Base-by-base conservation (phyloP, 2,113 vertebrate genomes). In the Pithys albifrons region DNA sequence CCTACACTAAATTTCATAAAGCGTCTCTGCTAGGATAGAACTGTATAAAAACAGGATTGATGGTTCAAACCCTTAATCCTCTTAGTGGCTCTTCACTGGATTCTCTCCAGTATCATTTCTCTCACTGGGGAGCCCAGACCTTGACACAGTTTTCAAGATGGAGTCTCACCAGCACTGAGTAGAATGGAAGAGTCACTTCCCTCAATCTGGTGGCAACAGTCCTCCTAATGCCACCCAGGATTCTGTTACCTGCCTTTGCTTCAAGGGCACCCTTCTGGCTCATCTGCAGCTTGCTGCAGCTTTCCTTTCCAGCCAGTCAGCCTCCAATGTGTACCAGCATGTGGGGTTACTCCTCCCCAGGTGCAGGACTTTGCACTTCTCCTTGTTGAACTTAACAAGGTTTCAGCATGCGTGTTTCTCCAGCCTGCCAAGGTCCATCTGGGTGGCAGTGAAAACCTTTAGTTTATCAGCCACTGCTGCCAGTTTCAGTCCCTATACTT, bases 141-240 rank as follows among this genome's bases (percentile, higher is more conserved):
- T 41, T 41, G 28, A 19, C 27, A 23, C 24, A 29, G 14, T 29
- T 16, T 55, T 79, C 7, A 33, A 64, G 48, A 20, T 12, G 31
- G 3, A 18, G 5, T 18, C 22, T 88, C 12, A 55, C 7, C 33
- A 43, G 79, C 4, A 1, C 71, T 28, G 52, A 55, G 54, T 12
- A 12, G 61, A 35, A 43, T 3, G 15, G 37, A 31, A 80, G 31
- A 10, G 14, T 51, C 39, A 8, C 8, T 33, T 91, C 25, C 5
- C 13, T 58, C 33, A 58, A 0, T 7, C 20, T 67, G 24, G 7
- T 71, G 54, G 37, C 22, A 74, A 0, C 9, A 11, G 9, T 25
- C 2, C 10, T 70, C 22, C 35, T 25, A 6, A 27, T n/a, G 45
- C 3, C 23, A 10, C 17, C 9, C 23, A 4, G 33, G 49, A 16